Evolutionary conservation across 2,797 vertebrate species (phyloP), one percentile per base, ranked within the genome.

Genomic region (Lutjanus campechanus): DNA sequence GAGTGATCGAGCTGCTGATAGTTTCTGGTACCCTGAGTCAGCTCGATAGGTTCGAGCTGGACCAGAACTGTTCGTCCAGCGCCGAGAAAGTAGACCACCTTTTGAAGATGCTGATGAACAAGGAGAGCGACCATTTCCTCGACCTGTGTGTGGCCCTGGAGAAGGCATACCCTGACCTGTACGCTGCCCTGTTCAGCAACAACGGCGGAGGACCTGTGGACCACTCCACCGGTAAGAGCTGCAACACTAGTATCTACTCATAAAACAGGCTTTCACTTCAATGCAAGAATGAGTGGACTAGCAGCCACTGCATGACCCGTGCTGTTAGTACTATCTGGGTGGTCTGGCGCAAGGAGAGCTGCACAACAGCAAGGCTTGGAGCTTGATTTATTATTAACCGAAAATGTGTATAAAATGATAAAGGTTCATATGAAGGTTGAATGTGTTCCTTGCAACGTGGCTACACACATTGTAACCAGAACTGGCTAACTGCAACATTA

Each of bases 101-200:
- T 62, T 90, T 99, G 89, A 96, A 98, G 95, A 97, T 99, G 96
- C 97, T 99, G 82, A 93, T 97, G 94, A 96, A 94, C 93, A 99
- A 99, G 95, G 97, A 99, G 87, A 97, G 96, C 92, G 98, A 99
- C 94, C 98, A 98, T 95, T 97, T 98, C 96, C 97, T 96, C 89
- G 97, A 98, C 91, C 96, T 99, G 93, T 97, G 97, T 70, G 97
- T 97, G 91, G 98, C 98, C 88, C 94, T 99, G 95, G 98, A 99
- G 96, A 98, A 98, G 94, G 97, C 97, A 7, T 97, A 98, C 95
- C 98, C 98, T 85, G 97, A 98, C 95, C 97, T 98, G 93, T 95
- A 98, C 69, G 84, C 97, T 84, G 95, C 96, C 91, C 97, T 99
- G 80, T 97, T 98, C 81, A 17, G 84, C 62, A 94, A 95, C 94